Evolutionary conservation across 1,140 invertebrate genomes (phyloP).

Genomic region (Saccostrea cuccullata): DNA sequence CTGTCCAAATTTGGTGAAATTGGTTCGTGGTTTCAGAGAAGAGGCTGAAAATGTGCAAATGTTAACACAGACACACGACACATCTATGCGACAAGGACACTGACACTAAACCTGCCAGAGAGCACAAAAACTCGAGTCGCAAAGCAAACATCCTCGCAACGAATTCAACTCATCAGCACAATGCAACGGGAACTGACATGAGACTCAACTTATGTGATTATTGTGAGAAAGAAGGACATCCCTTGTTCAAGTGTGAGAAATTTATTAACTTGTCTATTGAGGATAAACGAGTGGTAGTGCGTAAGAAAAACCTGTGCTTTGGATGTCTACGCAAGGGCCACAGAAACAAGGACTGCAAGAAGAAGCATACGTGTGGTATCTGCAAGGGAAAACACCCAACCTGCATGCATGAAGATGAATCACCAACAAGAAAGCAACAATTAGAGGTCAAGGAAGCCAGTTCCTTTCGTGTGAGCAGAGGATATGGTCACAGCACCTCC

Average conservation of each 20-base stretch:
- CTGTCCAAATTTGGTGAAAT: too few species aligned
- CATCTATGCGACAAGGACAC: too few species aligned
- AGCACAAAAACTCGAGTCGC: neutral
- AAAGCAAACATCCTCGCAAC: neutral
- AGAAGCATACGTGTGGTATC: constrained; percentile 45
- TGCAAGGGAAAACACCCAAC: constrained; percentile 53
- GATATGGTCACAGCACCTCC: constrained; percentile 37
- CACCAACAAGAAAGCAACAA: neutral
- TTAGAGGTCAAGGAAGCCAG: neutral
- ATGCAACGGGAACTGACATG: neutral
- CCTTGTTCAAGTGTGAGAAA: constrained; percentile 44
- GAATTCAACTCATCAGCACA: neutral
- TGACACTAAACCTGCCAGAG: too few species aligned
- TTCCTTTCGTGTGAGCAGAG: constrained; percentile 4
- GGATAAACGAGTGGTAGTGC: constrained; percentile 40
- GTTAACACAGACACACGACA: too few species aligned
- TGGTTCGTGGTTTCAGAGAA: too few species aligned
- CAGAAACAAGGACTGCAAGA: constrained; percentile 46
- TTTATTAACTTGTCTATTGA: constrained; percentile 11
- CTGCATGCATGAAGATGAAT: constrained; percentile 49
- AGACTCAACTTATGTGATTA: constrained; percentile 21
- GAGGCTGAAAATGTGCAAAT: too few species aligned
- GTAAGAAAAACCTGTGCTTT: constrained; percentile 53
- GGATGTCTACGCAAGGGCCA: constrained; percentile 54
- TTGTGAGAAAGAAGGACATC: constrained; percentile 49